These are phyloP conservation scores for Lasioglossum lativentre DNA, from an alignment of 2,888 invertebrate genomes.

Conservation along the genomic window DNA sequence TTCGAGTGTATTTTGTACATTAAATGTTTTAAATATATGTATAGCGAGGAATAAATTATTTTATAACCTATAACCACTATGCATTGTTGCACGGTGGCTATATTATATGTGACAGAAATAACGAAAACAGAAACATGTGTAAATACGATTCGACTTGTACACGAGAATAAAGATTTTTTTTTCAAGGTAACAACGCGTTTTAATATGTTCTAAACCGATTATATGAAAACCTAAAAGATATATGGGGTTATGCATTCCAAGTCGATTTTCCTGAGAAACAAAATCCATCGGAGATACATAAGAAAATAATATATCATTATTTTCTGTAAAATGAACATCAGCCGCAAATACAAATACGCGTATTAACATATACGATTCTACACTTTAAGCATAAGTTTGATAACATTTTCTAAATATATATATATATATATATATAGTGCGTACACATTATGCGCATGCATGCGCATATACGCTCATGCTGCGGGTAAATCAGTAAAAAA, in stretches of 20 bases:
- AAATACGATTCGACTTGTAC: neutral
- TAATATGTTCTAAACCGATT: conserved; percentile 7
- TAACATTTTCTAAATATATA: too few relatives aligned
- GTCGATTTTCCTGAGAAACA: too few relatives aligned
- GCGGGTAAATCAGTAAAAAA: neutral
- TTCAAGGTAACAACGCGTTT: neutral
- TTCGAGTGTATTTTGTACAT: conserved; percentile 28
- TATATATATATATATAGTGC: neutral
- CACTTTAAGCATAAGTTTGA: conserved; percentile 4
- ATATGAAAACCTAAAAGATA: neutral
- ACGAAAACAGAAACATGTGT: neutral
- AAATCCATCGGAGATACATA: neutral
- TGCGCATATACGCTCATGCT: conserved; percentile 4
- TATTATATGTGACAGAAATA: neutral
- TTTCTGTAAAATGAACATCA: neutral
- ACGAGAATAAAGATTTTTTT: neutral
- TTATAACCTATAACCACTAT: neutral
- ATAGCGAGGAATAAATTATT: neutral
- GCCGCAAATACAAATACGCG: neutral
- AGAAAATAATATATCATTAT: neutral
- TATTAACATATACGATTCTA: neutral
- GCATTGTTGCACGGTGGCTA: neutral
- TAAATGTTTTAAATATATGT: conserved; percentile 9
- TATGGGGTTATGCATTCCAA: neutral
- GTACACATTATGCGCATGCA: conserved; percentile 1